These are phyloP conservation scores for Pluvialis apricaria DNA, from an alignment of 2,113 vertebrate genomes.

Conservation along the genomic window DNA sequence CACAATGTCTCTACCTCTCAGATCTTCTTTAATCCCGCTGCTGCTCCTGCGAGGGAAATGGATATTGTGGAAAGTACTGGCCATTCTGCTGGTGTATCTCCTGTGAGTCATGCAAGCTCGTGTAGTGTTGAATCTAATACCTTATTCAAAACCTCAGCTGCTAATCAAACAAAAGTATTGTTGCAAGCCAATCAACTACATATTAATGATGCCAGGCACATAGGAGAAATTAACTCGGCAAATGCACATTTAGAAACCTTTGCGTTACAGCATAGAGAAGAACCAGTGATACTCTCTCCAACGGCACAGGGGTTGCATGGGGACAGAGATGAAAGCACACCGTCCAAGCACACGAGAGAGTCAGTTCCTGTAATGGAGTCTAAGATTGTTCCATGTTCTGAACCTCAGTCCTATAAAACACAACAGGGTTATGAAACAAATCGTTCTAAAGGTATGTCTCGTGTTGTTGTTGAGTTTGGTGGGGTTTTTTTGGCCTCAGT, in stretches of 20 bases:
- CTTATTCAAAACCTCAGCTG: constrained; percentile 54
- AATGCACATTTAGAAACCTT: not conserved
- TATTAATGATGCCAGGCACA: not conserved
- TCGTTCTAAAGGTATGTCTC: constrained; percentile 65
- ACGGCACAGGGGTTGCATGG: constrained; percentile 21
- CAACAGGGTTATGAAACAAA: constrained; percentile 58
- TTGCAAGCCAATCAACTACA: constrained; percentile 43
- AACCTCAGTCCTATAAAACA: constrained; percentile 40
- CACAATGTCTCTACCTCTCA: constrained; percentile 78
- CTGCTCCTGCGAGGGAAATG: constrained; percentile 2
- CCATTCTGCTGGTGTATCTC: constrained; percentile 33
- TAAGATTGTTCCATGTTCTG: constrained; percentile 42
- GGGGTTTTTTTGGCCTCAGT: rapidly evolving
- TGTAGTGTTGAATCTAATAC: constrained; percentile 14
- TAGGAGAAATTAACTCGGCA: not conserved
- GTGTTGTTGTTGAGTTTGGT: not conserved
- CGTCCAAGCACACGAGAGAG: constrained; percentile 15
- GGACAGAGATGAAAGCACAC: not conserved
- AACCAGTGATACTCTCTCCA: not conserved
- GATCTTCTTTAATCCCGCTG: constrained; percentile 68
- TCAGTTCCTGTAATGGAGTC: constrained; percentile 40
- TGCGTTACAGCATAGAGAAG: not conserved
- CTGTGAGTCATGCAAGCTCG: not conserved
- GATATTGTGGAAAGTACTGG: not conserved
- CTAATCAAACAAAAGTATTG: constrained; percentile 49